Percentiles rank a stretch among this genome's conserved stretches.
Evolutionary conservation across 2,113 vertebrate genomes (phyloP).

Genomic region (Ciconia boyciana): DNA sequence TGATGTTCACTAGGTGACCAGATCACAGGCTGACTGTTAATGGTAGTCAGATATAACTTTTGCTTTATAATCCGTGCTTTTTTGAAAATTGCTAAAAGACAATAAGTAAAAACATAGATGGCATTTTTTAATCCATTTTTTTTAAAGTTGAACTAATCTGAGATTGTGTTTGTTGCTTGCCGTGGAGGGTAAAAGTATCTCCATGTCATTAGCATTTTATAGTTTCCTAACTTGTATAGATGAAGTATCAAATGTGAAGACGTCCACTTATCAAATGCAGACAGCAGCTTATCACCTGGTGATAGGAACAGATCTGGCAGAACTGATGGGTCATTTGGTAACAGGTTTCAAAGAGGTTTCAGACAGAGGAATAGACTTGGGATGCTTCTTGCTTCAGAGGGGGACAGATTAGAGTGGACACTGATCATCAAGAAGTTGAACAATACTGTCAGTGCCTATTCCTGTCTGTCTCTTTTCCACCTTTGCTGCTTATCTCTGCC

Average conservation of each 20-base stretch:
- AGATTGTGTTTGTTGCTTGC: neutral
- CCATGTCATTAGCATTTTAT: neutral
- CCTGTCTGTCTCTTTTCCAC: neutral
- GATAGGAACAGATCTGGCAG: neutral
- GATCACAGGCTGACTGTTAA: neutral
- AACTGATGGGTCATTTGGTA: neutral
- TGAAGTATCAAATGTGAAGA: neutral
- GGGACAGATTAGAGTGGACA: neutral
- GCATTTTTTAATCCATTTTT: neutral
- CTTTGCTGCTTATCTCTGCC: neutral
- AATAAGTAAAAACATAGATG: neutral
- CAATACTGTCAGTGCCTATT: neutral
- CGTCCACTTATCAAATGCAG: neutral
- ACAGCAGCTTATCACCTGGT: neutral
- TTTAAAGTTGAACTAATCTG: neutral
- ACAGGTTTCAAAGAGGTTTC: neutral
- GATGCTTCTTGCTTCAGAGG: neutral
- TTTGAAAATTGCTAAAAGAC: neutral
- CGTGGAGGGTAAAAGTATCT: neutral
- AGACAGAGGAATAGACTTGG: neutral
- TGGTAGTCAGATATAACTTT: neutral
- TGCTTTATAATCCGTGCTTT: neutral
- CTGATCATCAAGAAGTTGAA: neutral
- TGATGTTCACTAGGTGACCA: neutral
- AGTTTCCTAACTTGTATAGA: neutral